A percentile compares a stretch with the other conserved stretches of the same genome.
Conservation (phyloP, 2,888 invertebrate genomes). For the Quadroppia sp. region DNA sequence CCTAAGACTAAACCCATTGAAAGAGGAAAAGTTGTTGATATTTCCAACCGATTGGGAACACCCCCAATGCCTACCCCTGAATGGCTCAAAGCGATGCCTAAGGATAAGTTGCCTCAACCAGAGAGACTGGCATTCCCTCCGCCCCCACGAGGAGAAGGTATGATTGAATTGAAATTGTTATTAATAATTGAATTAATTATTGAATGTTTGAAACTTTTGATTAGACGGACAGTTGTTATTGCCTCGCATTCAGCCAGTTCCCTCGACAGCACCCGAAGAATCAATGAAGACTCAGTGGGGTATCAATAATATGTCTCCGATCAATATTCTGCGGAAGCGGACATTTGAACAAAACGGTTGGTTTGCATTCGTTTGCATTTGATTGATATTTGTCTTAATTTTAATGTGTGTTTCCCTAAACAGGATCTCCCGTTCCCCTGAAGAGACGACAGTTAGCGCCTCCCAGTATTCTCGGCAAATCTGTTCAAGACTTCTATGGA, state of each 20-base stretch:
- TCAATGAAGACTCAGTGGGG: conserved; percentile 44
- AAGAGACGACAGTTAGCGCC: conserved; percentile 43
- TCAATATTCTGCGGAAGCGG: conserved; percentile 66
- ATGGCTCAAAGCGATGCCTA: conserved; percentile 70
- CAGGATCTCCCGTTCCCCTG: conserved; percentile 20
- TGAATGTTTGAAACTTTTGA: conserved; percentile 44
- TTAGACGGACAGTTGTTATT: conserved; percentile 63
- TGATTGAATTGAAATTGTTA: not conserved
- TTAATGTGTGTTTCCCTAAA: not conserved
- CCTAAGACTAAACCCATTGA: conserved; percentile 47
- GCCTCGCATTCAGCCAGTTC: not conserved
- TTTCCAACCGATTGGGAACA: conserved; percentile 67
- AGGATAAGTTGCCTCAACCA: conserved; percentile 71
- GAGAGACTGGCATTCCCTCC: conserved; percentile 79
- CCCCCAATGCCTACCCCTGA: conserved; percentile 60
- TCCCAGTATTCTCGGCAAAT: conserved; percentile 42
- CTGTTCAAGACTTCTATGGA: conserved; percentile 42
- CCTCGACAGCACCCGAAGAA: not conserved
- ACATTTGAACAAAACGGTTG: conserved; percentile 74
- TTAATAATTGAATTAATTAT: not conserved
- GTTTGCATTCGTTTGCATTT: not conserved
- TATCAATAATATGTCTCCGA: conserved; percentile 55
- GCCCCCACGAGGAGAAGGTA: conserved; percentile 81
- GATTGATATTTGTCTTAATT: not conserved
- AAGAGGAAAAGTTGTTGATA: conserved; percentile 66